Base-by-base conservation (phyloP, 1,140 invertebrate genomes). In the Pseudomyrmex cubaensis region DNA sequence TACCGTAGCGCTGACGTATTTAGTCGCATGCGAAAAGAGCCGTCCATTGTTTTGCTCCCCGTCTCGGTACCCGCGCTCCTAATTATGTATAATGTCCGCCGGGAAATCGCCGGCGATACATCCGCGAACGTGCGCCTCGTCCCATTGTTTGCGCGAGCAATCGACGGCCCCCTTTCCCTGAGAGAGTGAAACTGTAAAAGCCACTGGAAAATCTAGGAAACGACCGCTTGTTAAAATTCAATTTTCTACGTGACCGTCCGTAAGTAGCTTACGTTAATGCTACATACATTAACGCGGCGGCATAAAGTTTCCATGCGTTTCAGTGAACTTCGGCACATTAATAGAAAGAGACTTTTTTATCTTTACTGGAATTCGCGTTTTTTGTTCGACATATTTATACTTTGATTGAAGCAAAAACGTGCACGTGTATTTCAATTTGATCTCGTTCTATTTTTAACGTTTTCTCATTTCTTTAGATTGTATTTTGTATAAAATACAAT, bases 1-100 rank as follows among this genome's bases (percentile, higher is more conserved):
- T 93, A 93, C 90, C 87, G 82, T 67, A 54, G 86, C 88, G 87
- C 84, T 84, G 86, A 88, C 86, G 86, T 90, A 90, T 91, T 88
- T 92, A 92, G 91, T 91, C 89, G 85, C 90, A 89, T 90, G 90
- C 86, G 90, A 91, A 92, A 91, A 89, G 85, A 89, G 87, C 85
- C 80, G 75, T 80, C 85, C 83, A 92, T 92, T 92, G 92, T 92
- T 35, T 92, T 83, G 88, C 90, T 86, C 52, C 66, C 54, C 46
- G 73, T 57, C 56, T 50, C 66, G 63, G 84, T 80, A 85, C 80
- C 70, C 87, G 85, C 73, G 77, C 78, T 84, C 80, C 85, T 92
- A 92, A 92, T 92, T 92, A 89, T 85, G 88, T 80, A 86, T 85
- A 87, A 89, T 85, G 85, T 80, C 84, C 74, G 74, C 62, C 78